A percentile compares a stretch with the other conserved stretches of the same genome.
Conservation (phyloP, 1,140 invertebrate genomes). For the Coptotermes formosanus region DNA sequence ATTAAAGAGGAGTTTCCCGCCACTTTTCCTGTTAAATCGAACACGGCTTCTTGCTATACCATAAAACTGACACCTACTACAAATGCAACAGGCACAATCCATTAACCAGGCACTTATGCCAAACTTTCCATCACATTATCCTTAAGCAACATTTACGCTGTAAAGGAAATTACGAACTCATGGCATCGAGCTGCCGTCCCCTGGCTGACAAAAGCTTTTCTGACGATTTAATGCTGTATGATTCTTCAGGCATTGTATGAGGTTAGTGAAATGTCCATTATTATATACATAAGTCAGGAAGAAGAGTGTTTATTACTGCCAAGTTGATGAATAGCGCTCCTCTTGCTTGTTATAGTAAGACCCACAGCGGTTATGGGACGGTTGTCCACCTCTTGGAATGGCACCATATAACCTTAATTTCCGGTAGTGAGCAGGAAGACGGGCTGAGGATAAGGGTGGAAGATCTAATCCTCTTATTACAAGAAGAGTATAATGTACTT, state of each 20-base stretch:
- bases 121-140: too few relatives aligned
- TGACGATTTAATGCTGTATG: neutral
- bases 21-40: too few relatives aligned
- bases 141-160: too few relatives aligned
- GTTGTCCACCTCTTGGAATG: neutral
- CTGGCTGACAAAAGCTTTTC: neutral
- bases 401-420: slow-evolving; percentile 8
- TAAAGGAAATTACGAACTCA: too few relatives aligned
- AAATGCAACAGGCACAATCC: too few relatives aligned
- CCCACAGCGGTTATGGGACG: neutral
- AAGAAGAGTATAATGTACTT: neutral
- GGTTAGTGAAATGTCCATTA: neutral
- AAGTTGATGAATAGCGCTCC: neutral
- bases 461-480: slow-evolving; percentile 17
- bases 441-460: neutral
- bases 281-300: neutral
- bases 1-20: too few relatives aligned
- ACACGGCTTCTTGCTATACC: too few relatives aligned
- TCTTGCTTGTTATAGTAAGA: neutral
- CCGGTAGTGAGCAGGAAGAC: neutral
- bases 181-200: too few relatives aligned
- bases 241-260: neutral
- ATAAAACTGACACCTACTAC: too few relatives aligned
- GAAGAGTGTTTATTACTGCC: neutral
- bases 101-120: too few relatives aligned